phyloP scores from a whole-genome alignment of 2,797 vertebrate genomes.

The Protosalanx chinensis region DNA sequence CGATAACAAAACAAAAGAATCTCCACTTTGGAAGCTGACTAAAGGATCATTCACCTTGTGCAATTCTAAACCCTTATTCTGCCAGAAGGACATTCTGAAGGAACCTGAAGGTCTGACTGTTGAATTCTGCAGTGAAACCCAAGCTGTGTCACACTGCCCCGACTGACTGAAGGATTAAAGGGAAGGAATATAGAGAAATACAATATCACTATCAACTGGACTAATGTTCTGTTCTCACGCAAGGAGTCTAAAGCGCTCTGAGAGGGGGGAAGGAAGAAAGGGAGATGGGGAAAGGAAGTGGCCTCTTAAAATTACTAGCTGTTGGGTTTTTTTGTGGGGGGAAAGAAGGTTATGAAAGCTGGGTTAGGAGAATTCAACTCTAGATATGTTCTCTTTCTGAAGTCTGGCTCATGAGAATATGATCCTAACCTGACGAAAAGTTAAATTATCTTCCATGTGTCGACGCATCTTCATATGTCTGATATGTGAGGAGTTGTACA shows the following conservation, averaged over 20 bases:
- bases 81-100: background rate
- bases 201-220: slow-evolving; percentile 43
- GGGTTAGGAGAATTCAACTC: background rate
- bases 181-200: slow-evolving; percentile 37
- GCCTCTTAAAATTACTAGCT: slow-evolving; percentile 27
- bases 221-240: slow-evolving; percentile 38
- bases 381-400: background rate
- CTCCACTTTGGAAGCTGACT: background rate
- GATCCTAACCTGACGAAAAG: background rate
- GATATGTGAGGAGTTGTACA: background rate
- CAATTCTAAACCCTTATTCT: slow-evolving; percentile 19
- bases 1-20: background rate
- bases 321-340: background rate
- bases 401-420: background rate
- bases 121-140: slow-evolving; percentile 34
- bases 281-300: slow-evolving; percentile 16
- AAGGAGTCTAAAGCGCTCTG: slow-evolving; percentile 38
- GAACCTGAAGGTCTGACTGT: background rate
- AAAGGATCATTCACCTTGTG: slow-evolving; percentile 33
- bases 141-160: slow-evolving; percentile 18
- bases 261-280: background rate
- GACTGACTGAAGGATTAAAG: slow-evolving; percentile 37
- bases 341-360: slow-evolving; percentile 16
- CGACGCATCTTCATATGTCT: background rate
- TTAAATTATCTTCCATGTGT: too few species aligned